phyloP scores from a whole-genome alignment of 92 coral and sea anemone genomes.

The Pocillopora meandrina region DNA sequence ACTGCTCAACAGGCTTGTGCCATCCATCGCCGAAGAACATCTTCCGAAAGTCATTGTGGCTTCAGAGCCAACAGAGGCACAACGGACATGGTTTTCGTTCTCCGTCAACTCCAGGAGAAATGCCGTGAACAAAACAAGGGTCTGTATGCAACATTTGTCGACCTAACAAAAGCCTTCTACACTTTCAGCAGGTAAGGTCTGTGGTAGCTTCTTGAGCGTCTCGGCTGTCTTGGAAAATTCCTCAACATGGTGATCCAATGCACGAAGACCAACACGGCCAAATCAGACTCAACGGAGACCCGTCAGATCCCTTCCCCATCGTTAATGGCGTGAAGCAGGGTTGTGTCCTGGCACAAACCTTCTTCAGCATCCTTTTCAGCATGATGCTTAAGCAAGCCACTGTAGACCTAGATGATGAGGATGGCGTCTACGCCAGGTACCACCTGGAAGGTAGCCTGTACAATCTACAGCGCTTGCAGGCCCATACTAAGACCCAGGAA shows the following conservation, averaged over 20 bases:
- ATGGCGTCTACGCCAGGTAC: constrained; percentile 24
- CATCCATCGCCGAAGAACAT: constrained; percentile 18
- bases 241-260: too few relatives aligned
- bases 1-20: constrained; percentile 18
- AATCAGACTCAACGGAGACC: too few relatives aligned
- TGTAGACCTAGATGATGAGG: constrained; percentile 30
- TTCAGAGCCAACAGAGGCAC: constrained; percentile 46
- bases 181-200: constrained; percentile 34
- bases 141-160: constrained; percentile 44
- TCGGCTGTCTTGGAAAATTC: too few relatives aligned
- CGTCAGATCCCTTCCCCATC: too few relatives aligned
- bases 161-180: constrained; percentile 54
- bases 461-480: constrained; percentile 46
- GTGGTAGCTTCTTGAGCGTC: constrained; percentile 2
- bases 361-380: constrained; percentile 2
- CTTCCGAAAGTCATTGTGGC: constrained; percentile 37
- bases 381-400: not conserved
- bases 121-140: constrained; percentile 47
- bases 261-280: too few relatives aligned
- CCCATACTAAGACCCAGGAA: constrained; percentile 53
- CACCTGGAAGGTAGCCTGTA: constrained; percentile 36
- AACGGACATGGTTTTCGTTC: constrained; percentile 50
- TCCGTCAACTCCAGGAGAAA: constrained; percentile 58
- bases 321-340: not conserved
- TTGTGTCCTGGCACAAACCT: constrained; percentile 34